Percentiles rank a stretch among this genome's conserved stretches.
These are phyloP conservation scores for Bolborhynchus lineola DNA, from an alignment of 2,113 vertebrate genomes.

Conservation along the genomic window DNA sequence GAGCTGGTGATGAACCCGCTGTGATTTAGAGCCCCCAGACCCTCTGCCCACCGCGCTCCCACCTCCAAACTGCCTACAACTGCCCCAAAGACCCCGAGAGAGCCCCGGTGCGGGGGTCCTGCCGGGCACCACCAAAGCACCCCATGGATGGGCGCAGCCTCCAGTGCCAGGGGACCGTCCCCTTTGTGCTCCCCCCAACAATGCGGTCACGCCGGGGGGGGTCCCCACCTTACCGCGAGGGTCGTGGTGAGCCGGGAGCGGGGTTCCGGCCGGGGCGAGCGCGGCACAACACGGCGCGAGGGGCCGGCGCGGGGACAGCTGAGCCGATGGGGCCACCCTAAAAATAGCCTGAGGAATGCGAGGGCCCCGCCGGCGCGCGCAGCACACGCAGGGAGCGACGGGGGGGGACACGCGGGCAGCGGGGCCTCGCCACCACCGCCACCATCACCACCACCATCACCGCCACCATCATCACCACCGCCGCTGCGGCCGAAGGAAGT, in stretches of 20 bases:
- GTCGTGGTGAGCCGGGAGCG: not conserved
- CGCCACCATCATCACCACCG: not conserved
- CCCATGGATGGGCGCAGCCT: not conserved
- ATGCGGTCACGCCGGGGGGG: accelerated
- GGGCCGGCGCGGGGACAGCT: constrained; percentile 78
- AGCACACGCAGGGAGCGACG: not conserved
- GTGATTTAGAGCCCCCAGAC: not conserved
- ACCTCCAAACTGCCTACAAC: not conserved
- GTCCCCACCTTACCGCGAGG: constrained; percentile 58
- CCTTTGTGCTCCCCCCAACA: not conserved
- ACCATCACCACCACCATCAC: not conserved
- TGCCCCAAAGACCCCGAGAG: not conserved
- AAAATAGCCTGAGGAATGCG: constrained; percentile 80
- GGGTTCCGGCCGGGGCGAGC: not conserved
- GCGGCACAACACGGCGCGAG: constrained; percentile 64
- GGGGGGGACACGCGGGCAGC: not conserved
- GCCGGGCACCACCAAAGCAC: not conserved
- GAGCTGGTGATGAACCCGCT: not conserved
- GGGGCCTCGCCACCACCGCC: not conserved
- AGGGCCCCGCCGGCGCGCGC: constrained; percentile 33
- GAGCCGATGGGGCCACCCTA: constrained; percentile 78
- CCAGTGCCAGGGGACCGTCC: accelerated
- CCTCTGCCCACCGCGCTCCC: accelerated
- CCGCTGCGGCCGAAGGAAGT: constrained; percentile 62
- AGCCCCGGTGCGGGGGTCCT: accelerated